Base-by-base conservation (phyloP, 1,140 invertebrate genomes). In the Saccostrea glomerata region DNA sequence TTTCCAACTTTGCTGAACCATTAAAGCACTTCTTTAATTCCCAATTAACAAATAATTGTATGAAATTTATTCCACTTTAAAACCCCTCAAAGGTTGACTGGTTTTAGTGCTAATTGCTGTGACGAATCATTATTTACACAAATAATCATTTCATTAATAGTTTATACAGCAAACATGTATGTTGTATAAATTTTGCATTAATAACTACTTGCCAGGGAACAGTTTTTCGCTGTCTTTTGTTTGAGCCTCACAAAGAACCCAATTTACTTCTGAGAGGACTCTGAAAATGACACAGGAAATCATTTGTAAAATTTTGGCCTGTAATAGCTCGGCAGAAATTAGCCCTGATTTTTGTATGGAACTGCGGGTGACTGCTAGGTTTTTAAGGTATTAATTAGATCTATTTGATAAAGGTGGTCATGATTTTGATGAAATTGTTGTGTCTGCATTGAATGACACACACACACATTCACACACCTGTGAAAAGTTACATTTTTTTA, bases 71-170 rank as follows among this genome's bases (percentile, higher is more conserved):
- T 20, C 55, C 55, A 6, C 30, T 85, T 85, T 85, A 63, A 58
- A 63, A 85, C 20, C 56, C 82, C 40, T 56, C 47, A 54, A 84
- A 84, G 55, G 55, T 20, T 84, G 82, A 23, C 30, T 56, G 55
- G 82, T 56, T 84, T n/a, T 55, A 47, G 55, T 55, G 20, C 30
- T 84, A 84, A 84, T 85, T 85, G 54, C 30, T 36, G 47, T 63
- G 47, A 63, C 15, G 84, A 85, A 85, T 56, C 55, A 63, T 85
- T 85, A 85, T 85, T 85, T 85, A 85, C 84, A 60, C 84, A 60
- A 85, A 85, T 60, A 85, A 85, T 85, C 84, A 85, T 85, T 85
- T 85, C 56, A 63, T 85, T 85, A 85, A 85, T 85, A 54, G 25
- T 63, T 85, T 63, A 85, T 84, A 54, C 17, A 63, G 30, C n/a